Percentiles rank a stretch among this genome's conserved stretches.
These are phyloP conservation scores for Phania funesta DNA, from an alignment of 2,888 invertebrate genomes.

Conservation along the genomic window DNA sequence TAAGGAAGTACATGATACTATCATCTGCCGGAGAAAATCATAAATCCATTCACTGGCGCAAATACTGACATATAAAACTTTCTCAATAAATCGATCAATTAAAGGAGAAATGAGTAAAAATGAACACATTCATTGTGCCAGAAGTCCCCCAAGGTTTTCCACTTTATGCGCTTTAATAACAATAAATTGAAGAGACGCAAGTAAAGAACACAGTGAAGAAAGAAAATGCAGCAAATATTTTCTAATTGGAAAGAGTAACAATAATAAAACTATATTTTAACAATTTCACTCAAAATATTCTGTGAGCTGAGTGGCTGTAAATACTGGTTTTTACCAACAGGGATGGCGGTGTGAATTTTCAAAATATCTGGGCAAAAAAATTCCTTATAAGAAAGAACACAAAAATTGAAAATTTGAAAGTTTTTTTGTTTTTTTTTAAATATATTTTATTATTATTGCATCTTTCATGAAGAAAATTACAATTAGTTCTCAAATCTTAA, in stretches of 20 bases:
- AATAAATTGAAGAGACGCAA: background rate
- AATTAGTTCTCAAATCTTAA: too few relatives aligned
- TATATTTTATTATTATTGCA: too few relatives aligned
- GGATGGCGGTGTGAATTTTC: constrained; percentile 6
- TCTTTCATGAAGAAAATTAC: too few relatives aligned
- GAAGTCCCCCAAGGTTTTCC: constrained; percentile 70
- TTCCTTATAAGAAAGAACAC: background rate
- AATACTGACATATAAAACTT: constrained; percentile 59
- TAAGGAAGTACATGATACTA: constrained; percentile 5
- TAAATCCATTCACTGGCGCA: constrained; percentile 61
- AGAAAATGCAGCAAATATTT: constrained; percentile 7
- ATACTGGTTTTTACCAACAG: background rate
- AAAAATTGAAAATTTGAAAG: too few relatives aligned
- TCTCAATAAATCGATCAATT: constrained; percentile 74
- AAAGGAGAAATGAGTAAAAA: constrained; percentile 45
- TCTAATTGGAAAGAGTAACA: constrained; percentile 8
- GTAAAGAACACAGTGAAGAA: too few relatives aligned
- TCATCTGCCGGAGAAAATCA: constrained; percentile 61
- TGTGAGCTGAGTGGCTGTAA: background rate
- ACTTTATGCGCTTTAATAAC: background rate
- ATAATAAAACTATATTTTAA: constrained; percentile 39
- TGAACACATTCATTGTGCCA: constrained; percentile 71
- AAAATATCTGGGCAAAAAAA: background rate
- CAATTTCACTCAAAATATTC: constrained; percentile 21
- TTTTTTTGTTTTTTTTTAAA: too few relatives aligned